phyloP scores from a whole-genome alignment of 2,888 invertebrate genomes.

The Noctua fimbriata region DNA sequence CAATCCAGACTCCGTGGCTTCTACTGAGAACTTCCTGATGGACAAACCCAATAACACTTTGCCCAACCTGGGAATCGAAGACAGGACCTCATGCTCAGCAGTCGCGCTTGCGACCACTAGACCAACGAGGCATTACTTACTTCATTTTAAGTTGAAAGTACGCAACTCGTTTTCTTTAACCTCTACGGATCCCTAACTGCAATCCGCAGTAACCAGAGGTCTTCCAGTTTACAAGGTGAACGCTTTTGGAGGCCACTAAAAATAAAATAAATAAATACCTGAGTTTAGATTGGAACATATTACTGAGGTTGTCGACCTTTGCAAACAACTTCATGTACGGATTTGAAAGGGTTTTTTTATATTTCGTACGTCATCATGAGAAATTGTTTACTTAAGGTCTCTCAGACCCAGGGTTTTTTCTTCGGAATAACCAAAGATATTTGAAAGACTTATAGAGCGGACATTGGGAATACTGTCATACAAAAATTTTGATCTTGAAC shows the following conservation, averaged over 20 bases:
- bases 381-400: constrained; percentile 17
- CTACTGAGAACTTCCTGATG: too few species aligned
- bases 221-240: constrained; percentile 77
- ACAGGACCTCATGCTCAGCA: too few species aligned
- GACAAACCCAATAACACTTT: too few species aligned
- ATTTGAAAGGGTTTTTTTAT: constrained; percentile 45
- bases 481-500: background rate
- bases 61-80: too few species aligned
- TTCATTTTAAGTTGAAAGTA: background rate
- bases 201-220: constrained; percentile 68
- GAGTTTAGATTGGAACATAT: constrained; percentile 66
- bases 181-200: constrained; percentile 53
- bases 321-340: constrained; percentile 39
- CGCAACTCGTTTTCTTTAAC: background rate
- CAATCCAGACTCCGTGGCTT: too few species aligned
- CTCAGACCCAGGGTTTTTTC: background rate
- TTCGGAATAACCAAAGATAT: background rate
- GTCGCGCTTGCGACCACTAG: too few species aligned
- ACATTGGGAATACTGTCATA: background rate
- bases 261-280: constrained; percentile 53
- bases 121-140: background rate
- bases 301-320: constrained; percentile 71
- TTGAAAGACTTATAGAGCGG: background rate
- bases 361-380: constrained; percentile 6
- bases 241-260: constrained; percentile 69